Conservation (phyloP, 2,113 vertebrate species). For the Ophiodon elongatus region DNA sequence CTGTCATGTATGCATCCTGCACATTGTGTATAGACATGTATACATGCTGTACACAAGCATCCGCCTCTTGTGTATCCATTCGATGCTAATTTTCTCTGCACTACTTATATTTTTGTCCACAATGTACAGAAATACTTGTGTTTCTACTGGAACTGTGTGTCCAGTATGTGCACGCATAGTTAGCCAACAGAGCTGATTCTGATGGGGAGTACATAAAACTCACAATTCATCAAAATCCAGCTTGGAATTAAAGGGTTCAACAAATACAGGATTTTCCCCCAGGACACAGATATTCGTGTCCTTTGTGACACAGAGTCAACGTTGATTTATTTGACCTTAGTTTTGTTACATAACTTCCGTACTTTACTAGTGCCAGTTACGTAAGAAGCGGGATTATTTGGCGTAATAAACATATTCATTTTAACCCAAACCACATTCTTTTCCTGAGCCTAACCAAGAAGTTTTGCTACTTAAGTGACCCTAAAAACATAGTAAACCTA, state of each 20-base stretch:
- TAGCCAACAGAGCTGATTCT: background rate
- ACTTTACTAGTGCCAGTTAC: background rate
- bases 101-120: background rate
- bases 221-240: background rate
- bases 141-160: background rate
- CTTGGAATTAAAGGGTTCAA: background rate
- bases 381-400: background rate
- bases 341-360: background rate
- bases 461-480: background rate
- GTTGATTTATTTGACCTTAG: background rate
- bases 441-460: too few species aligned
- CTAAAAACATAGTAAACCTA: background rate
- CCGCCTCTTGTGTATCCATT: background rate
- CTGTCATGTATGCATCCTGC: background rate
- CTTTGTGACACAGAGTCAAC: too few species aligned
- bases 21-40: background rate
- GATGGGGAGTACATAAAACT: background rate
- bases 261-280: background rate
- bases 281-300: too few species aligned
- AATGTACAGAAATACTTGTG: background rate
- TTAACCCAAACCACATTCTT: background rate
- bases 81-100: background rate
- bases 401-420: background rate
- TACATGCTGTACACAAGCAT: background rate
- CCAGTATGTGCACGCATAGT: background rate